A percentile compares a stretch with the other conserved stretches of the same genome.
Evolutionary conservation across 2,113 vertebrate species (phyloP).

Genomic region (Miniopterus natalensis): DNA sequence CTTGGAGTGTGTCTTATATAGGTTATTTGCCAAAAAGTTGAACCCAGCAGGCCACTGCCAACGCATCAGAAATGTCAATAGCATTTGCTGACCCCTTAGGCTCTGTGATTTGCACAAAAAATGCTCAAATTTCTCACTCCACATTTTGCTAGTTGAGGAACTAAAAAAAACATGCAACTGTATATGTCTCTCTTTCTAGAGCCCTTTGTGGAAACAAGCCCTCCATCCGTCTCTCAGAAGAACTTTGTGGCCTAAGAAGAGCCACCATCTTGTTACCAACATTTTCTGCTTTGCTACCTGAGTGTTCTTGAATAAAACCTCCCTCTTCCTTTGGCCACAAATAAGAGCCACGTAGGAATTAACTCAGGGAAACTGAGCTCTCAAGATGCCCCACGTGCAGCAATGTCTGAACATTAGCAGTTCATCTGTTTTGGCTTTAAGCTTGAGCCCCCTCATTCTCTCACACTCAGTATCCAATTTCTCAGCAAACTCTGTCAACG

Average conservation of each 20-base stretch:
- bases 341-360: not conserved
- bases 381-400: not conserved
- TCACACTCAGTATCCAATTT: not conserved
- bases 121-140: not conserved
- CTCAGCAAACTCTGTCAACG: not conserved
- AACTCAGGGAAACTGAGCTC: not conserved
- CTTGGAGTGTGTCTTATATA: not conserved
- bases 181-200: not conserved
- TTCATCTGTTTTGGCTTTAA: not conserved
- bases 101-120: not conserved
- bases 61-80: not conserved
- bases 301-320: not conserved
- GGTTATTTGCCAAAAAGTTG: not conserved
- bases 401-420: not conserved
- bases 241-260: not conserved
- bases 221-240: not conserved
- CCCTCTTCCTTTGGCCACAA: not conserved
- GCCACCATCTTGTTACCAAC: not conserved
- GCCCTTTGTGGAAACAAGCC: not conserved
- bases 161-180: not conserved
- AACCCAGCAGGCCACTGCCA: not conserved
- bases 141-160: not conserved
- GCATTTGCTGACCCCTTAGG: not conserved
- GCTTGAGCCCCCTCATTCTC: not conserved
- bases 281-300: not conserved